phyloP scores from a whole-genome alignment of 2,113 vertebrate genomes.

The Mobula birostris region DNA sequence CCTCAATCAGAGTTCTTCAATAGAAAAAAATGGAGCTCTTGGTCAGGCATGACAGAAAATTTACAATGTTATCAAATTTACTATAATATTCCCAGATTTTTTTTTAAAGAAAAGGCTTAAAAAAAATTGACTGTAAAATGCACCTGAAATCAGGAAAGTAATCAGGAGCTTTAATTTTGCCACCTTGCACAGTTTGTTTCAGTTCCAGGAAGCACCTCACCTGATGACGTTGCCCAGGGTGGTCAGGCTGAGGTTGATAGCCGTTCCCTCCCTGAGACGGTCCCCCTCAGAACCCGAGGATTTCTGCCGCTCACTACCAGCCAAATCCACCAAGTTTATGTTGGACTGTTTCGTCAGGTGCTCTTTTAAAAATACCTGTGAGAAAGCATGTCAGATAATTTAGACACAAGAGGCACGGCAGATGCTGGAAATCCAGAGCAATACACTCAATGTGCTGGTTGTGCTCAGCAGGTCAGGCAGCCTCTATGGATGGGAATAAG shows the following conservation, averaged over 20 bases:
- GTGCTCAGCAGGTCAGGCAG: too few relatives aligned
- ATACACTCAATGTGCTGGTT: too few relatives aligned
- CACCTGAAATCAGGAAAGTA: background rate
- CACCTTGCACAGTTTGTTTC: background rate
- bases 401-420: too few relatives aligned
- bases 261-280: conserved; percentile 71
- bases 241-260: conserved; percentile 78
- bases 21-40: background rate
- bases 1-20: background rate
- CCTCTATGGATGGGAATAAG: too few relatives aligned
- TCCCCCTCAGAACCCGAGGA: conserved; percentile 72
- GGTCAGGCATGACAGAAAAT: background rate
- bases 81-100: background rate
- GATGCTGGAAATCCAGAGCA: too few relatives aligned
- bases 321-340: conserved; percentile 76
- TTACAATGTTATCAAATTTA: background rate
- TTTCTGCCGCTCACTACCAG: conserved; percentile 76
- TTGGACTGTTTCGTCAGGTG: conserved; percentile 73
- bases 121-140: too few relatives aligned
- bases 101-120: background rate
- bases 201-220: conserved; percentile 44
- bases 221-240: conserved; percentile 82
- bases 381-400: background rate
- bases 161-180: background rate
- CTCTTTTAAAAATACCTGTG: conserved; percentile 70